Evolutionary conservation across 2,797 vertebrate species (phyloP).

Genomic region (Chrysolophus pictus): DNA sequence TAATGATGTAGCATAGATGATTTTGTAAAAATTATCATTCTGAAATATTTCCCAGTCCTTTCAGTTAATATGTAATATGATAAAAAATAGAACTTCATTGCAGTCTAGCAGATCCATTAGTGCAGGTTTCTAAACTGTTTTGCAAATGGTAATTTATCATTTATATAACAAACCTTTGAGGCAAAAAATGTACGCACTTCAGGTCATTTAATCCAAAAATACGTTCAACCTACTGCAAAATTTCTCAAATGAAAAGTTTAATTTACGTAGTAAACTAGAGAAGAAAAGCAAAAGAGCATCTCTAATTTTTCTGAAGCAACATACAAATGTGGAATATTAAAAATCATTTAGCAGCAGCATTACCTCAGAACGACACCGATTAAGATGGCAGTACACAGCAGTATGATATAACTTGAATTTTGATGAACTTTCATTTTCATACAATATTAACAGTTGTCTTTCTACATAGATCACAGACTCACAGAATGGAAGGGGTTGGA

Average conservation of each 20-base stretch:
- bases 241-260: background rate
- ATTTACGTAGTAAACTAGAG: background rate
- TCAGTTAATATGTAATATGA: background rate
- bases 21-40: background rate
- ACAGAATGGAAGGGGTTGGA: background rate
- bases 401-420: background rate
- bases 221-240: background rate
- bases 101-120: background rate
- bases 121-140: background rate
- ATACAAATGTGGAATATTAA: background rate
- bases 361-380: fast-evolving
- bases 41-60: background rate
- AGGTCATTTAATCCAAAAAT: background rate
- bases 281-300: background rate
- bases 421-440: background rate
- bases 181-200: background rate
- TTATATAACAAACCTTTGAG: background rate
- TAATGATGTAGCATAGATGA: background rate
- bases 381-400: background rate
- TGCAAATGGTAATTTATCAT: background rate
- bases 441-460: background rate
- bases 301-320: background rate
- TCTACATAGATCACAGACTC: background rate
- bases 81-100: background rate
- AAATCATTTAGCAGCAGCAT: background rate